phyloP scores from a whole-genome alignment of 2,797 vertebrate genomes.

The Orientallactaga sibirica region DNA sequence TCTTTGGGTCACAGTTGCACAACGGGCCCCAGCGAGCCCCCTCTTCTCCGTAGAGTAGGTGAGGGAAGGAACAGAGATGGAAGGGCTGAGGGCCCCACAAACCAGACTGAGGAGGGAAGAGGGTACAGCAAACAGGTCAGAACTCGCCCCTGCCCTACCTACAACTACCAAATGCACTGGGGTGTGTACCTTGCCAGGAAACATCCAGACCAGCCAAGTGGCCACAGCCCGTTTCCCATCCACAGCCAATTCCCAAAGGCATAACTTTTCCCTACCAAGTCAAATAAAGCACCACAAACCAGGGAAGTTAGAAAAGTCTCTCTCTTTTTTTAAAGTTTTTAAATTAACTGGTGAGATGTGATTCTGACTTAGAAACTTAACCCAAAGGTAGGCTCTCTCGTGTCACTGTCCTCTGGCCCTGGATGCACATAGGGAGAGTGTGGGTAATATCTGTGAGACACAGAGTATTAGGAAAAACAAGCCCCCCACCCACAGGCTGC shows the following conservation, averaged over 20 bases:
- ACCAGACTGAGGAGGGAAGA: not conserved
- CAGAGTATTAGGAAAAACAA: not conserved
- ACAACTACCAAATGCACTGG: accelerated
- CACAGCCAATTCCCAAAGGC: not conserved
- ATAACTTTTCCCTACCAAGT: not conserved
- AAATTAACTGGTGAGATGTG: conserved; percentile 87
- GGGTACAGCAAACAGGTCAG: no score
- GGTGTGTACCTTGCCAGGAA: not conserved
- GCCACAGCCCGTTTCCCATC: not conserved
- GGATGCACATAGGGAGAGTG: not conserved
- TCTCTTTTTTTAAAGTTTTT: conserved; percentile 83
- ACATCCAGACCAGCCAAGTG: accelerated
- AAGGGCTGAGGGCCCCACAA: not conserved
- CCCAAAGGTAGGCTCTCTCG: not conserved
- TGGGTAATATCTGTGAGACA: not conserved
- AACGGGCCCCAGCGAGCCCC: not conserved
- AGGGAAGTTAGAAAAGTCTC: conserved; percentile 86
- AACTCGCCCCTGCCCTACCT: not conserved
- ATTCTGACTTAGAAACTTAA: conserved; percentile 81
- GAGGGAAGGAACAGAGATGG: not conserved
- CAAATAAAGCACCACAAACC: conserved; percentile 68
- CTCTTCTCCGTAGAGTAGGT: not conserved
- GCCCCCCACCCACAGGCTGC: not conserved
- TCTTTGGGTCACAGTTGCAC: not conserved
- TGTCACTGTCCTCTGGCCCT: not conserved